Conservation (phyloP, 2,888 invertebrate genomes). For the Acrocera orbiculus region DNA sequence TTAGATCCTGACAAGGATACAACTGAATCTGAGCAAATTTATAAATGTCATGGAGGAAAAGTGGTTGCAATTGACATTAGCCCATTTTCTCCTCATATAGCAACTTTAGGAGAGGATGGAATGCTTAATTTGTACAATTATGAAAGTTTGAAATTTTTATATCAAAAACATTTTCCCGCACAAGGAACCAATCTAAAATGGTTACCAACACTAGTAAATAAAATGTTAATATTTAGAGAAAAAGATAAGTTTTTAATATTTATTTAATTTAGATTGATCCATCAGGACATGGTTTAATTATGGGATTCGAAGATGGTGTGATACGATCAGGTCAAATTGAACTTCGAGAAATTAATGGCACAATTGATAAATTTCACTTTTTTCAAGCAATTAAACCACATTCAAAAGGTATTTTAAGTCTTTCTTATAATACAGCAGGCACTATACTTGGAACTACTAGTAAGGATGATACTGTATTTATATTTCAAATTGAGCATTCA, state of each 20-base stretch:
- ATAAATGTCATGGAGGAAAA: slow-evolving; percentile 59
- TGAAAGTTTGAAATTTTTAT: slow-evolving; percentile 37
- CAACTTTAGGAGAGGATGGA: slow-evolving; percentile 57
- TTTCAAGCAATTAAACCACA: slow-evolving; percentile 48
- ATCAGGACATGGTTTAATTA: slow-evolving; percentile 44
- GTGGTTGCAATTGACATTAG: slow-evolving; percentile 51
- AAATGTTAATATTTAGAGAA: neutral
- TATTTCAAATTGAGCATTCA: slow-evolving; percentile 35
- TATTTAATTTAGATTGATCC: slow-evolving; percentile 35
- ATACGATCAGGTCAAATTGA: slow-evolving; percentile 40
- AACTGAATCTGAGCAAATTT: slow-evolving; percentile 32
- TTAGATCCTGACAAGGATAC: slow-evolving; percentile 37
- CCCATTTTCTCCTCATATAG: slow-evolving; percentile 49
- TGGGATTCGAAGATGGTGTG: slow-evolving; percentile 55
- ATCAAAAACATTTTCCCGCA: slow-evolving; percentile 40
- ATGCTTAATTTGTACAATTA: slow-evolving; percentile 58
- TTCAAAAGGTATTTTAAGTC: slow-evolving; percentile 39
- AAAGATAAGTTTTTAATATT: neutral
- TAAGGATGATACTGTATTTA: slow-evolving; percentile 49
- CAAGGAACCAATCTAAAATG: slow-evolving; percentile 45
- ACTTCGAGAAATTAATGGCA: slow-evolving; percentile 15
- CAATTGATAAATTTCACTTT: slow-evolving; percentile 15
- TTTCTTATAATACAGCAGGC: slow-evolving; percentile 39
- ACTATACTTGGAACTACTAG: slow-evolving; percentile 47
- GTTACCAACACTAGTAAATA: slow-evolving; percentile 44